Evolutionary conservation across 2,113 vertebrate species (phyloP).

Genomic region (Beaufortia kweichowensis): DNA sequence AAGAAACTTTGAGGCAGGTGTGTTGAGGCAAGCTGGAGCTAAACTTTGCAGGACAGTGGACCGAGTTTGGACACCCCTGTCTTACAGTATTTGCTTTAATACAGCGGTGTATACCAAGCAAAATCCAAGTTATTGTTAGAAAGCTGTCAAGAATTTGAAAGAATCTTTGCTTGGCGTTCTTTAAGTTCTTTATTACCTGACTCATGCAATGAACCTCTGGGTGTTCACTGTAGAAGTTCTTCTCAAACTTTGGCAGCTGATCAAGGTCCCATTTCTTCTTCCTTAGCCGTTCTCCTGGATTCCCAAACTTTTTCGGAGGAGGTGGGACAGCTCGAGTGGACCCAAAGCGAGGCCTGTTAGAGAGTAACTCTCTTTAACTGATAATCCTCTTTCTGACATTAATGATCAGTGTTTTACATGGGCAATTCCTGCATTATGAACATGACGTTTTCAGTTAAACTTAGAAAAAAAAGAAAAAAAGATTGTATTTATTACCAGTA

Average conservation of each 20-base stretch:
- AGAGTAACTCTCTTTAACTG: background rate
- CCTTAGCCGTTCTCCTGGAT: constrained; percentile 91
- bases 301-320: constrained; percentile 91
- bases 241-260: constrained; percentile 96
- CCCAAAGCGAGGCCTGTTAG: constrained; percentile 75
- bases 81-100: too few relatives aligned
- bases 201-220: constrained; percentile 85
- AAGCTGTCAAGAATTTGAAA: background rate
- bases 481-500: too few relatives aligned
- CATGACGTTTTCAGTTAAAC: too few relatives aligned
- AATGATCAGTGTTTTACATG: background rate
- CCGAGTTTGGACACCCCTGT: too few relatives aligned
- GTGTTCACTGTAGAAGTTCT: constrained; percentile 95
- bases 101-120: background rate
- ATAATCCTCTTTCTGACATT: background rate
- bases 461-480: too few relatives aligned
- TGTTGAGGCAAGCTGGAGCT: too few relatives aligned
- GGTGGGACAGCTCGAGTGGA: constrained; percentile 77
- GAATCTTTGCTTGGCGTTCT: too few relatives aligned
- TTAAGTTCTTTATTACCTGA: constrained; percentile 69
- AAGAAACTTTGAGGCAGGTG: too few relatives aligned
- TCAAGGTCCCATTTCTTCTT: constrained; percentile 96
- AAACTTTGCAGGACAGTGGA: too few relatives aligned
- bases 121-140: background rate
- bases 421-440: too few relatives aligned